Base-by-base conservation (phyloP, 2,797 vertebrate genomes). In the Etheostoma perlongum region DNA sequence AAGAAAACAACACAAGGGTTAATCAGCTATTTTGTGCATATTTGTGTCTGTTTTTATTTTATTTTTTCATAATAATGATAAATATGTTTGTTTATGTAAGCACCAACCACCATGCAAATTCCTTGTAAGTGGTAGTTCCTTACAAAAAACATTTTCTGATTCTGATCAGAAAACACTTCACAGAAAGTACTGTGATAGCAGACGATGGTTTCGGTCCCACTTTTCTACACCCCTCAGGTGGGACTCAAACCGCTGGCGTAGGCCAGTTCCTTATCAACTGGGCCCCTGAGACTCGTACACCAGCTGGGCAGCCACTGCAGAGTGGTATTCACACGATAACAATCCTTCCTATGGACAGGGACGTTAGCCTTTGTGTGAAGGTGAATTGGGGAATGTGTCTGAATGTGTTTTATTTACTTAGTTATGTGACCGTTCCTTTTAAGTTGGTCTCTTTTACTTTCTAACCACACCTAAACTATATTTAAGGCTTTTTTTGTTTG, bases 181-280 rank as follows among this genome's bases (percentile, higher is more conserved):
- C 30, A 30, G 6, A 30, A 30, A 30, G 30, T 0, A 30, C 30
- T 6, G 30, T 30, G 5, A 30, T 30, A 30, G 30, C 30, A 30
- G 30, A 30, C 3, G 6, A 30, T 30, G 30, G 30, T 30, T 30
- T 30, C 30, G 30, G 36, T 21, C 11, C 51, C 51, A 23, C 21
- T 52, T 12, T 52, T 11, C 51, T 23, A 0, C 5, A 13, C 84
- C 88, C 85, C 84, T 80, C 81, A 91, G 86, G 89, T 84, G 84
- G 88, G 85, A 91, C 82, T 85, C 79, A 83, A 92, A 93, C 91
- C 89, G 85, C 86, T 92, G 89, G 88, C 79, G 92, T 86, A 89
- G 67, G 88, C 90, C 90, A 90, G 87, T 86, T 88, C 85, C 91
- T 92, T 91, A 90, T 91, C 85, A 76, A 90, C 91, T 88, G 88